Percentiles rank a stretch among this genome's conserved stretches.
These are phyloP conservation scores for Styela plicata DNA, from an alignment of 23 tunicate species.

Conservation along the genomic window DNA sequence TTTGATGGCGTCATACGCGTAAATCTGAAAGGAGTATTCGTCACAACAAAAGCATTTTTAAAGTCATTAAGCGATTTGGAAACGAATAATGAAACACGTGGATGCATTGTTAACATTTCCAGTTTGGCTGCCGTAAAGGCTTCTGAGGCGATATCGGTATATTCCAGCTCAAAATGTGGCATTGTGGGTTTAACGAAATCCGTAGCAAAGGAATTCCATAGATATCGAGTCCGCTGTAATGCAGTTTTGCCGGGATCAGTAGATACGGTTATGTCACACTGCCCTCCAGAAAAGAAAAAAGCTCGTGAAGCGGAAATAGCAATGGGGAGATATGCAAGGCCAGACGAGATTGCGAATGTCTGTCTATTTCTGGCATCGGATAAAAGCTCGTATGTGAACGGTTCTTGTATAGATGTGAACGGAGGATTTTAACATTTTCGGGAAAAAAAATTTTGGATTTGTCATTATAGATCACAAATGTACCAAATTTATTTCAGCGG, in stretches of 20 bases:
- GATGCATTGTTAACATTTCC: constrained; percentile 49
- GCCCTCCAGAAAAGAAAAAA: neutral
- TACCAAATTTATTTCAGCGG: too few species aligned
- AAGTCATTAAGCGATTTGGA: neutral
- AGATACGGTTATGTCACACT: constrained; percentile 40
- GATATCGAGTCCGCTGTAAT: constrained; percentile 54
- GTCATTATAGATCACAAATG: too few species aligned
- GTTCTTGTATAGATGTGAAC: neutral
- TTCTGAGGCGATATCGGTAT: neutral
- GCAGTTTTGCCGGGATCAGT: constrained; percentile 52
- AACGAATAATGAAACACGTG: neutral
- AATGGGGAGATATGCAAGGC: neutral
- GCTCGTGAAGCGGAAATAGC: neutral
- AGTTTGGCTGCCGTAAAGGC: constrained; percentile 49
- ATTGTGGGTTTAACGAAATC: constrained; percentile 79
- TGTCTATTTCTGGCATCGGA: constrained; percentile 17
- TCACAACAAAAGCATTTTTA: constrained; percentile 59
- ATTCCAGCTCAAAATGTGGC: constrained; percentile 76
- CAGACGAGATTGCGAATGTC: constrained; percentile 5
- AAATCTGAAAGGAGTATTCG: constrained; percentile 29
- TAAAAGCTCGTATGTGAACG: constrained; percentile 14
- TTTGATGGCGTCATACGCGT: constrained; percentile 17
- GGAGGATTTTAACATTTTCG: too few species aligned
- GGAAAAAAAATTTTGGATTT: too few species aligned
- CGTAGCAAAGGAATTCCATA: constrained; percentile 46